Base-by-base conservation (phyloP, 2,113 vertebrate genomes). In the Psophia crepitans region DNA sequence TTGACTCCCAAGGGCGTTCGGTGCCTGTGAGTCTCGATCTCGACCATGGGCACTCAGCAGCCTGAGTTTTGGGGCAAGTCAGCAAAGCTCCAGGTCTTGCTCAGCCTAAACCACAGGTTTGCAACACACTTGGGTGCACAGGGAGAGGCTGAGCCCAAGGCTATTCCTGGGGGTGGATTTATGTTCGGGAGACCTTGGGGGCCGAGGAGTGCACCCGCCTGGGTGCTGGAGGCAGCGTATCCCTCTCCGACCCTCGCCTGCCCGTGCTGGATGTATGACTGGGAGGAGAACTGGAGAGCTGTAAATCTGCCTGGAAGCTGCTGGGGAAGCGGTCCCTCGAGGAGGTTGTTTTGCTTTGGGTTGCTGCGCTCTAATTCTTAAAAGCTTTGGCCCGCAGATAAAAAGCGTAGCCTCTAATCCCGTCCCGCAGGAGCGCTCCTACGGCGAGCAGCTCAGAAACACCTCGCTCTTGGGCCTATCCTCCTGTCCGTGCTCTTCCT, bases 341-440 rank as follows among this genome's bases (percentile, higher is more conserved):
- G 95, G 75, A 69, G 60, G 61, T 68, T 26, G 37, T 39, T 87
- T 63, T 92, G 60, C 84, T 89, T 92, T 65, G 85, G 37, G 81
- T 86, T 94, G 87, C 74, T 46, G 66, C 33, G 64, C 87, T 95
- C 64, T 97, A 86, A 94, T 95, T 88, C 83, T 66, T 97, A 88
- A 97, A 97, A 95, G 57, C 60, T 83, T 97, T 89, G 91, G 81
- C 68, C 95, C 3, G 1, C 51, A 89, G 87, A 97, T 96, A 49
- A 97, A 98, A 97, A 96, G 87, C 64, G 83, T 80, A 60, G 73
- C 35, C 81, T 90, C 57, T 93, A 85, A 92, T 90, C 82, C 68
- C 28, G 3, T 89, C 84, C 89, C 6, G 2, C 75, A 35, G 9
- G 80, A 92, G 71, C 2, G 4, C 41, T 65, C 33, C 71, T 61